Base-by-base conservation (phyloP, 2,113 vertebrate species). In the Spilogale gracilis region DNA sequence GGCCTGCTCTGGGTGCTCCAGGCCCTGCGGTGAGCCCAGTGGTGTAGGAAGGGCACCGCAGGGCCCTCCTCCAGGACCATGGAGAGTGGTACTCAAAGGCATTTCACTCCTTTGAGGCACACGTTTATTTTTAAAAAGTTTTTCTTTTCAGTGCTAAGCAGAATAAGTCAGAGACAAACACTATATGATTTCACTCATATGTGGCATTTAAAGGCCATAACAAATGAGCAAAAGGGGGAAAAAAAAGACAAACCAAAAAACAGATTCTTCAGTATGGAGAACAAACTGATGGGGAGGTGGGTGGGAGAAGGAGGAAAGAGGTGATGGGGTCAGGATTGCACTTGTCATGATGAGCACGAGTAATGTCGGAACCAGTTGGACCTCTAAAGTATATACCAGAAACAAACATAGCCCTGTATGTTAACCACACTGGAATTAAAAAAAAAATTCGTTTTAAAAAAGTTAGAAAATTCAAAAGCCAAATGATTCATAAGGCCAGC, bases 371-470 rank as follows among this genome's bases (percentile, higher is more conserved):
- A 50, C 6, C 43, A 27, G 6, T 3, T 25, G 43, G 45, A 16
- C 50, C 23, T 14, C 45, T 9, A 16, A 16, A 27, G 25, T 48
- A 23, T 27, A 48, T 7, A 14, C 23, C 45, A 2, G 73, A 50
- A 27, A 27, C 73, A 48, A 76, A 76, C 45, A 48, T 23, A 16
- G 73, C 73, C 23, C 45, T 27, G 13, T 27, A 27, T 4, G 73
- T 48, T 50, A 27, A 25, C 45, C 27, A 14, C 73, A 27, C 73
- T 16, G 73, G 13, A 9, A 48, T 27, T 48, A 27, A 27, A 48
- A 27, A 61, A 61, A 23, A 25, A 48, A 13, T 96, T 96, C 60
- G 43, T 79, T 85, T 91, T 73, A 89, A 65, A 85, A 76, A 76
- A 93, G 50, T 54, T 63, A 89, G 73, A 89, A 84, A 80, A 71